Percentiles rank a stretch among this genome's conserved stretches.
Evolutionary conservation across 2,797 vertebrate species (phyloP).

Genomic region (Onychomys leucogaster): DNA sequence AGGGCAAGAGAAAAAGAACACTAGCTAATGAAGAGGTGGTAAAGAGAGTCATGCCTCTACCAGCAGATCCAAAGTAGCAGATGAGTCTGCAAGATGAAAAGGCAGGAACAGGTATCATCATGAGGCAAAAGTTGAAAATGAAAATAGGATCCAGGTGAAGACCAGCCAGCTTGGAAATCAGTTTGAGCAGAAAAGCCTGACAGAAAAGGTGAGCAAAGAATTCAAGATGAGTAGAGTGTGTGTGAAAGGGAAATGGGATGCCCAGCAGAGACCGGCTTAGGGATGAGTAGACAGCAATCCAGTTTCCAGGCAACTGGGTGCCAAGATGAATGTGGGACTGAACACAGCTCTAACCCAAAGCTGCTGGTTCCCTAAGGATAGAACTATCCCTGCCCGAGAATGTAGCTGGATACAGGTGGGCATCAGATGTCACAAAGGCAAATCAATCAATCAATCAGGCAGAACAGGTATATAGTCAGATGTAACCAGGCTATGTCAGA

Average conservation of each 20-base stretch:
- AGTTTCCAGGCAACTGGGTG: conserved; percentile 62
- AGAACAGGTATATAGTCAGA: not conserved
- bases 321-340: not conserved
- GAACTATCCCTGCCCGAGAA: not conserved
- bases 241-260: conserved; percentile 49
- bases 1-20: not conserved
- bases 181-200: not conserved
- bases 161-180: not conserved
- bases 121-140: not conserved
- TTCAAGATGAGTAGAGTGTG: not conserved
- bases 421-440: not conserved
- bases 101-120: not conserved
- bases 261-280: not conserved
- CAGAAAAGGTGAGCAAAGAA: conserved; percentile 34
- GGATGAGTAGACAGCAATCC: conserved; percentile 13
- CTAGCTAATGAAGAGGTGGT: not conserved
- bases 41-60: not conserved
- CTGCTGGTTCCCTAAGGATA: not conserved
- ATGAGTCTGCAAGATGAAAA: not conserved
- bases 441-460: not conserved
- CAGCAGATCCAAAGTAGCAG: not conserved
- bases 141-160: conserved; percentile 25
- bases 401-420: not conserved
- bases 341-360: not conserved
- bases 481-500: not conserved